phyloP scores from a whole-genome alignment of 2,113 vertebrate species.

The Lagopus leucura region DNA sequence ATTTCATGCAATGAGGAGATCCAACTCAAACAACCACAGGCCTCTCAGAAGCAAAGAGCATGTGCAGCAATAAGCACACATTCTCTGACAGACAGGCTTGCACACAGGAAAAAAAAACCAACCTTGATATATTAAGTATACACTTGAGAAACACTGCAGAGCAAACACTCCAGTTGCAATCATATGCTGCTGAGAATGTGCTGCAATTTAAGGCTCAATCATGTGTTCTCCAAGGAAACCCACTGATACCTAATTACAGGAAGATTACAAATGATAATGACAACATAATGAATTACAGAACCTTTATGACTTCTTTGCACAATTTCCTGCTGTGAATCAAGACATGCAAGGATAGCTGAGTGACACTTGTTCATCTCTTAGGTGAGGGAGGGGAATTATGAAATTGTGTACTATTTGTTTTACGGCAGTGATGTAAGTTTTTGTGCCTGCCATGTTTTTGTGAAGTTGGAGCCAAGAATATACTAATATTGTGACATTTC shows the following conservation, averaged over 20 bases:
- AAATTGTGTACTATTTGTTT: not conserved
- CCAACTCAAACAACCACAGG: not conserved
- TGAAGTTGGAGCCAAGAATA: not conserved
- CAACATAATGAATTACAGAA: slow-evolving; percentile 59
- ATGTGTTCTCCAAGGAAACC: slow-evolving; percentile 51
- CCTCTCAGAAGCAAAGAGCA: not conserved
- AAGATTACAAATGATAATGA: slow-evolving; percentile 52
- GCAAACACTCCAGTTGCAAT: not conserved
- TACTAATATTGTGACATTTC: not conserved
- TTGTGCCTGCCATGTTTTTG: not conserved
- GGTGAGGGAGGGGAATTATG: not conserved
- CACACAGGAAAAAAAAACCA: not conserved
- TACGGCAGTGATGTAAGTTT: not conserved
- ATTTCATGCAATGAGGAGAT: not conserved
- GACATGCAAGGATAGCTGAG: not conserved
- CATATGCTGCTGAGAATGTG: slow-evolving; percentile 31
- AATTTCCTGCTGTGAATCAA: slow-evolving; percentile 20
- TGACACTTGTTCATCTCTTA: not conserved
- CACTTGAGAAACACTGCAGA: not conserved
- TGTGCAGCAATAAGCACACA: not conserved
- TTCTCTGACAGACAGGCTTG: not conserved
- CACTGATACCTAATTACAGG: slow-evolving; percentile 63
- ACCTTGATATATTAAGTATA: slow-evolving; percentile 16
- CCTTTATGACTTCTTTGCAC: slow-evolving; percentile 42
- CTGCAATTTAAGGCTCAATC: slow-evolving; percentile 32